phyloP scores from a whole-genome alignment of 2,797 vertebrate genomes.

The Enteromius paludinosus region DNA sequence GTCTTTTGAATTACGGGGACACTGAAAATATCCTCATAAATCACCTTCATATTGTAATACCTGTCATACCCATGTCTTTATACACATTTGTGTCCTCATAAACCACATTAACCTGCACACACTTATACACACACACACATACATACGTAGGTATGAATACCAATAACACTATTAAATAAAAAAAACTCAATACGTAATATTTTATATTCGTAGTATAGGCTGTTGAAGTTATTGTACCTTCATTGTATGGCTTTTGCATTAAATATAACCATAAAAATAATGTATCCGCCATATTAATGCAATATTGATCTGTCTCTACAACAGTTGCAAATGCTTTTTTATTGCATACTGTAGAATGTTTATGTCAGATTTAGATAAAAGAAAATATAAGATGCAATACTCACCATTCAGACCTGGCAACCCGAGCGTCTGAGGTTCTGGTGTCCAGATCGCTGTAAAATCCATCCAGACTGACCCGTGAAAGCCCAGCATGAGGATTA shows the following conservation, averaged over 20 bases:
- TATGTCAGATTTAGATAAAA: neutral
- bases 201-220: neutral
- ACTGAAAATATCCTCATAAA: no score
- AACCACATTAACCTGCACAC: no score
- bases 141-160: neutral
- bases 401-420: slow-evolving; percentile 11
- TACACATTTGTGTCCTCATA: no score
- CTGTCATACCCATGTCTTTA: no score
- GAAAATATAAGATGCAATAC: neutral
- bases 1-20: no score
- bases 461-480: slow-evolving; percentile 2
- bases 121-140: no score
- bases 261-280: neutral
- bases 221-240: neutral
- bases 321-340: neutral
- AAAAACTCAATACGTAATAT: neutral
- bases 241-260: neutral
- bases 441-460: neutral
- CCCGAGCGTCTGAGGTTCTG: neutral
- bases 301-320: neutral
- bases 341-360: neutral
- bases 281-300: neutral
- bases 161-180: neutral
- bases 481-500: slow-evolving; percentile 22
- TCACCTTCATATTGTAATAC: no score